These are phyloP conservation scores for Candoia aspera DNA, from an alignment of 2,113 vertebrate genomes.

Conservation along the genomic window DNA sequence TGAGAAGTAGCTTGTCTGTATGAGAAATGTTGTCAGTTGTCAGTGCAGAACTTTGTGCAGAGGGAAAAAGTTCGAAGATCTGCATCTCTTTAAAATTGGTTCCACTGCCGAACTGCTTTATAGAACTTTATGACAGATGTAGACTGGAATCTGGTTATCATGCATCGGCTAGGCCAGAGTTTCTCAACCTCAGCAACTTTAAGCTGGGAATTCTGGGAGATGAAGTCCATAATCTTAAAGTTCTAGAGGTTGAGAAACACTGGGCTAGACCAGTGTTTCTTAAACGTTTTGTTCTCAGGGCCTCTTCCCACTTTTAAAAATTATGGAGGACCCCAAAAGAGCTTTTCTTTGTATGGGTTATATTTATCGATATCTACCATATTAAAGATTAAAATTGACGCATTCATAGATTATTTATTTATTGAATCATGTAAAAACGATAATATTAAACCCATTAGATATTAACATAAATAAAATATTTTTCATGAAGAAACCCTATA, in stretches of 20 bases:
- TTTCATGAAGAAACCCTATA: not conserved
- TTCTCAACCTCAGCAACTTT: not conserved
- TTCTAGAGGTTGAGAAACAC: not conserved
- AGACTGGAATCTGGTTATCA: not conserved
- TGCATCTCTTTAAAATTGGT: not conserved
- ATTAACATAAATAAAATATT: not conserved
- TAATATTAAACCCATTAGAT: not conserved
- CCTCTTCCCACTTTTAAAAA: not conserved
- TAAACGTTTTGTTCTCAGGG: not conserved
- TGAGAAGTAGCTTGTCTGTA: constrained; percentile 13
- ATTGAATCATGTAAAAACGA: not conserved
- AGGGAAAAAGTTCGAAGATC: not conserved
- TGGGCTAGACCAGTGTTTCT: not conserved
- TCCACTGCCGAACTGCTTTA: not conserved
- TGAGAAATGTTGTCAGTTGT: constrained; percentile 42
- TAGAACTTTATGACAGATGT: not conserved
- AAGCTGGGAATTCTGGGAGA: not conserved
- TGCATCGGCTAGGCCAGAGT: not conserved
- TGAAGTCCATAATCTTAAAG: not conserved
- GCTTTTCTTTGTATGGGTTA: not conserved
- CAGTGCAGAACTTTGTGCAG: constrained; percentile 45
- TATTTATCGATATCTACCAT: not conserved
- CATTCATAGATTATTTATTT: not conserved
- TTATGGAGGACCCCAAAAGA: not conserved
- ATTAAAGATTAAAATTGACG: not conserved